Conservation (phyloP, 2,797 vertebrate species). For the Oceanodroma leucorhoa region DNA sequence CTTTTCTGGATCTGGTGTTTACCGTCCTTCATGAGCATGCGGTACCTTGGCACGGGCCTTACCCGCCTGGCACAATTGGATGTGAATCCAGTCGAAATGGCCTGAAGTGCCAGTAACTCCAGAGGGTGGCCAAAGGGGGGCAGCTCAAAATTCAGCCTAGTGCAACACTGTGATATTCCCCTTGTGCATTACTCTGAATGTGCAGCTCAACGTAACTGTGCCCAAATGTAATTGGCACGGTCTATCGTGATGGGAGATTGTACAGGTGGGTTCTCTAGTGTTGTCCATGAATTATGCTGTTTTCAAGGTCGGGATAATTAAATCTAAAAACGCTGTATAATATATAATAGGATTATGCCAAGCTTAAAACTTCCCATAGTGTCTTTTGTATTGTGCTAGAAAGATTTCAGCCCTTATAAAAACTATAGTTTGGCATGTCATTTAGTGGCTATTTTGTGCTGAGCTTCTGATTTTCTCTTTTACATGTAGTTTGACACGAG, state of each 20-base stretch:
- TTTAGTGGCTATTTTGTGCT: not conserved
- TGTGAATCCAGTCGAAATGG: fast-evolving
- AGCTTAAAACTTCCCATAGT: not conserved
- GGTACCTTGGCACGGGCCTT: not conserved
- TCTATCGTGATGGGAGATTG: not conserved
- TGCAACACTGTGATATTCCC: not conserved
- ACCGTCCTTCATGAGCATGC: fast-evolving
- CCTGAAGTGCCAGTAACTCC: not conserved
- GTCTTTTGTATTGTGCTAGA: not conserved
- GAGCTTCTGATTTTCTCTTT: not conserved
- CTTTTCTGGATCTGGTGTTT: not conserved
- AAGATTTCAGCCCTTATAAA: not conserved
- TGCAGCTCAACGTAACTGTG: not conserved
- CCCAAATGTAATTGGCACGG: fast-evolving
- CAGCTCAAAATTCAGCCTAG: not conserved
- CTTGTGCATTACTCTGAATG: not conserved
- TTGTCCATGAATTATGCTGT: not conserved
- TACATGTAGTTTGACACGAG: not conserved
- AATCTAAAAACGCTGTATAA: not conserved
- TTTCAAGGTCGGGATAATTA: not conserved
- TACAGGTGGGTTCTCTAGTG: not conserved
- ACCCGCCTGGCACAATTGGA: not conserved
- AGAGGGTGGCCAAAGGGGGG: too few species aligned
- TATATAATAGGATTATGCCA: not conserved
- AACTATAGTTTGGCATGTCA: not conserved